Percentiles rank a stretch among this genome's conserved stretches.
Evolutionary conservation across 1,140 invertebrate species (phyloP).

Genomic region (Lepidurus packardi): DNA sequence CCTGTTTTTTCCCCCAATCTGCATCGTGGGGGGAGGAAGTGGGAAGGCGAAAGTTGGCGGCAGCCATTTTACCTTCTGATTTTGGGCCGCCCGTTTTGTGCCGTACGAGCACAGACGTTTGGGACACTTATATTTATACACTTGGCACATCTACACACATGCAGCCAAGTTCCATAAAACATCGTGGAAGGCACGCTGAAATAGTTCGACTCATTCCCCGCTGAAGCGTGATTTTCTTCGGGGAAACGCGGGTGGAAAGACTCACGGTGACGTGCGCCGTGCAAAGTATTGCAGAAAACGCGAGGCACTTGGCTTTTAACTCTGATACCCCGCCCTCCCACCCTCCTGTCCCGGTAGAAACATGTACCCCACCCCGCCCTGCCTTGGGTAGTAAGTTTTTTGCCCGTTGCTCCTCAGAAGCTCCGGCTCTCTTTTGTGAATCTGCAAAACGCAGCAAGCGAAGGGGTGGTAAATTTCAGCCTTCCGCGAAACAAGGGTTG

Average conservation of each 20-base stretch:
- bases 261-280: slow-evolving; percentile 5
- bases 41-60: neutral
- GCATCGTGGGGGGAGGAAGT: neutral
- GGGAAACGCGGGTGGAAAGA: neutral
- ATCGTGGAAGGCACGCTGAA: neutral
- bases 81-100: neutral
- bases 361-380: slow-evolving; percentile 28
- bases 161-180: neutral
- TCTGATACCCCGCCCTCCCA: slow-evolving; percentile 32
- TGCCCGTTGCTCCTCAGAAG: slow-evolving; percentile 1
- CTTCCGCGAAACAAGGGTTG: slow-evolving; percentile 1
- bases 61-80: slow-evolving; percentile 1
- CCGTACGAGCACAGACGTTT: neutral
- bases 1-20: slow-evolving; percentile 13
- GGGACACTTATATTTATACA: neutral
- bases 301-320: slow-evolving; percentile 7
- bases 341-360: slow-evolving; percentile 20
- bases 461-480: slow-evolving; percentile 15
- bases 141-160: neutral
- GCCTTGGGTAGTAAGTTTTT: neutral
- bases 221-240: neutral
- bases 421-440: slow-evolving; percentile 16
- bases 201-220: neutral
- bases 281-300: slow-evolving; percentile 8
- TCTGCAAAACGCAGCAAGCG: slow-evolving; percentile 20